These are phyloP conservation scores for Eupithecia subfuscata DNA, from an alignment of 2,888 invertebrate genomes.

Conservation along the genomic window DNA sequence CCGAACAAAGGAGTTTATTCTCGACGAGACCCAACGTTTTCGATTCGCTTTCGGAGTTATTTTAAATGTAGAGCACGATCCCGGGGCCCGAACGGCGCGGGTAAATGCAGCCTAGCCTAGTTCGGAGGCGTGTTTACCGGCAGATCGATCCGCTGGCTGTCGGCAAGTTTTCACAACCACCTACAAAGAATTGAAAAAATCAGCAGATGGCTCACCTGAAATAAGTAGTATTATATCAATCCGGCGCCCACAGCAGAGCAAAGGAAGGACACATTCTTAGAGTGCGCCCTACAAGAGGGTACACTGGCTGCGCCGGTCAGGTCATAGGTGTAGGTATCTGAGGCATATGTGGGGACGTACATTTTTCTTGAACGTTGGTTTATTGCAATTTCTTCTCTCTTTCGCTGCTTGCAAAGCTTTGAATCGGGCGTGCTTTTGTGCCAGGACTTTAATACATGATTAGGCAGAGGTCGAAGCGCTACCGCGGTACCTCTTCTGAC, in stretches of 20 bases:
- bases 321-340: background rate
- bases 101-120: background rate
- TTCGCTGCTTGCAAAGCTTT: background rate
- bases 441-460: background rate
- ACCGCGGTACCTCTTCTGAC: constrained; percentile 65
- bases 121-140: background rate
- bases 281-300: background rate
- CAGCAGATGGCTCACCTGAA: background rate
- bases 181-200: background rate
- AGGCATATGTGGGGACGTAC: background rate
- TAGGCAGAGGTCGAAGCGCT: background rate
- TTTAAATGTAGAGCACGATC: constrained; percentile 9
- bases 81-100: background rate
- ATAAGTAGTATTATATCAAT: background rate
- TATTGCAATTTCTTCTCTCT: background rate
- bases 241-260: background rate
- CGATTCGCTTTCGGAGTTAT: constrained; percentile 1
- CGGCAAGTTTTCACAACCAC: background rate
- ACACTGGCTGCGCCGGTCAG: background rate
- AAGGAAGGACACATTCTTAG: background rate
- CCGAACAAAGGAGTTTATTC: constrained; percentile 1
- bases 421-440: background rate
- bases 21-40: background rate
- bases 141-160: background rate
- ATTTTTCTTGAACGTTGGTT: background rate